Conservation (phyloP, 2,888 invertebrate species). For the Scaptodrosophila latifasciaeformis region DNA sequence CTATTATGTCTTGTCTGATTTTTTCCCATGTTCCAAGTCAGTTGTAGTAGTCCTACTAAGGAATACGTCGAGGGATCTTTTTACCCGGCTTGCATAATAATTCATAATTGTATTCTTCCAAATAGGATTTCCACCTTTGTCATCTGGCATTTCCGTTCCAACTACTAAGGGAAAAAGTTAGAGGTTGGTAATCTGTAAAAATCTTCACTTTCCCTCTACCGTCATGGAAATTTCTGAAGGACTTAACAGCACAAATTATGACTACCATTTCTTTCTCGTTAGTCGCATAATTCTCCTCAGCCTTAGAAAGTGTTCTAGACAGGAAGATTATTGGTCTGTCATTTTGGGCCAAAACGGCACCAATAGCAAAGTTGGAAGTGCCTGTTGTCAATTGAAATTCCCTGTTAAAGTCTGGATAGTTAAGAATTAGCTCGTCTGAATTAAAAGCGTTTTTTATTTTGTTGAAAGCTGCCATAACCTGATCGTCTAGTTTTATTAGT, state of each 20-base stretch:
- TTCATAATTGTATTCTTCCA: background rate
- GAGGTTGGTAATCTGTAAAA: too few relatives aligned
- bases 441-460: slow-evolving; percentile 7
- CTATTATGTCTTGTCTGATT: background rate
- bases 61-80: background rate
- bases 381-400: slow-evolving; percentile 17
- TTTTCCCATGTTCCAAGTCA: background rate
- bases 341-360: slow-evolving; percentile 7
- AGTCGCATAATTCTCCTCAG: too few relatives aligned
- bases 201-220: background rate
- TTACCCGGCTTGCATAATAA: background rate
- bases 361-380: slow-evolving; percentile 12
- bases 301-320: too few relatives aligned
- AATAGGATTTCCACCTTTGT: background rate
- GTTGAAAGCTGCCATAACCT: background rate
- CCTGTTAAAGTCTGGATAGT: slow-evolving; percentile 4
- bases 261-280: too few relatives aligned
- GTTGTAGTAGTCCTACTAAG: background rate
- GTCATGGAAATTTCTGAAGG: background rate
- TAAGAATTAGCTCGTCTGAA: background rate
- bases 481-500: too few relatives aligned
- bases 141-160: background rate
- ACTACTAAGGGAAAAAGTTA: background rate
- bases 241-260: slow-evolving; percentile 8
- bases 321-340: slow-evolving; percentile 5